Evolutionary conservation across 2,888 invertebrate species (phyloP).

Genomic region (Acleris cristana): DNA sequence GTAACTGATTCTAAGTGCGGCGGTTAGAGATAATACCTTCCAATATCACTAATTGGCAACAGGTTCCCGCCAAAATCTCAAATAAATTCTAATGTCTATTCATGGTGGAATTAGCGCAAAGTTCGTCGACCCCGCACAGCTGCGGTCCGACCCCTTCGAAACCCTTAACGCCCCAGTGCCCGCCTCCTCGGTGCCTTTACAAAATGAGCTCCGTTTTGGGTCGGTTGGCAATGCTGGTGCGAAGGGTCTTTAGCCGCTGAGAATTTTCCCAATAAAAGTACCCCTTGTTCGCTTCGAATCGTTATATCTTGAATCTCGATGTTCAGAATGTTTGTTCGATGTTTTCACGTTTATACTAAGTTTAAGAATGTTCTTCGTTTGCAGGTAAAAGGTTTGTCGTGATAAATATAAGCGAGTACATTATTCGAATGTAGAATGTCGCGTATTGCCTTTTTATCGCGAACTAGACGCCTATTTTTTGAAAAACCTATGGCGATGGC

Average conservation of each 20-base stretch:
- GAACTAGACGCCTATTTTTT: too few species aligned
- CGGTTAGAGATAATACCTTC: too few species aligned
- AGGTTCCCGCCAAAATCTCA: slow-evolving; percentile 10
- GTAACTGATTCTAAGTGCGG: too few species aligned
- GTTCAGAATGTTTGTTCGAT: slow-evolving; percentile 1
- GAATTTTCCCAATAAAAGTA: slow-evolving; percentile 27
- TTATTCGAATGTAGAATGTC: too few species aligned
- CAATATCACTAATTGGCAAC: not conserved
- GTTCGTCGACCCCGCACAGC: slow-evolving; percentile 66
- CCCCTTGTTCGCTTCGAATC: slow-evolving; percentile 23
- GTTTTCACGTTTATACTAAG: slow-evolving; percentile 17
- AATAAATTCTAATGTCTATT: slow-evolving; percentile 33
- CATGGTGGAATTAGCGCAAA: slow-evolving; percentile 61
- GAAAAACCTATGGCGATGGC: too few species aligned
- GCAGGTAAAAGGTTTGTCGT: too few species aligned
- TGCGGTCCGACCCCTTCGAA: slow-evolving; percentile 41
- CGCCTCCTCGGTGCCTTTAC: too few species aligned
- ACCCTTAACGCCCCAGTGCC: too few species aligned
- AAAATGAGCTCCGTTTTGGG: too few species aligned
- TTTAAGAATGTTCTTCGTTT: not conserved
- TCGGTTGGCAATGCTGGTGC: too few species aligned
- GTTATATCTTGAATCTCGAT: slow-evolving; percentile 24
- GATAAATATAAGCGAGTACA: too few species aligned
- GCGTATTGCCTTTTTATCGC: too few species aligned
- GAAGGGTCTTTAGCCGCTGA: slow-evolving; percentile 23